Conservation (phyloP, 1,140 invertebrate species). For the Platorchestia sp. region DNA sequence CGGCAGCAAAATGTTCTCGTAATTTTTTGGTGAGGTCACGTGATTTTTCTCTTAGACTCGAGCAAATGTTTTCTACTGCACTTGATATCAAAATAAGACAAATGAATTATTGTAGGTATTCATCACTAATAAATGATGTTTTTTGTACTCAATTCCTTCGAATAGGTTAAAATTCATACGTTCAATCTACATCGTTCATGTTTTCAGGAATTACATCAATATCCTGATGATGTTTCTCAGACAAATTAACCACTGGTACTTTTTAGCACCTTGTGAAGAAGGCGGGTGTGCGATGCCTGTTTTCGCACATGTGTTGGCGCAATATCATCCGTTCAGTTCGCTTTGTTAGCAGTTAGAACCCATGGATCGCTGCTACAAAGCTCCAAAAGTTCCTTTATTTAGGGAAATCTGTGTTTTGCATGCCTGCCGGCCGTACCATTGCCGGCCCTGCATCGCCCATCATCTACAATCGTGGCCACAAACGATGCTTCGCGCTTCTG, state of each 20-base stretch:
- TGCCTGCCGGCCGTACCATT: neutral
- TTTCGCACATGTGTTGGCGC: neutral
- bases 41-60: too few relatives aligned
- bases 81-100: too few relatives aligned
- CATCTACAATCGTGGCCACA: neutral
- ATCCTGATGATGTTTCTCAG: neutral
- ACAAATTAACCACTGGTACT: neutral
- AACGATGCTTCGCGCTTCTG: neutral
- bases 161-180: neutral
- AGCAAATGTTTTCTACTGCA: too few relatives aligned
- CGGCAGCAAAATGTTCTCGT: too few relatives aligned
- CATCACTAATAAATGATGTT: too few relatives aligned
- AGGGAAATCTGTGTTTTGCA: slow-evolving; percentile 26
- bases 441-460: neutral
- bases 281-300: neutral
- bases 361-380: slow-evolving; percentile 22
- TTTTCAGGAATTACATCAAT: neutral
- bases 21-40: too few relatives aligned
- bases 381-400: slow-evolving; percentile 10
- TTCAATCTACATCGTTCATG: neutral
- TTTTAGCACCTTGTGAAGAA: neutral
- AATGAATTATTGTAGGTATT: too few relatives aligned
- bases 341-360: slow-evolving; percentile 24
- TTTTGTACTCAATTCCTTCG: too few relatives aligned
- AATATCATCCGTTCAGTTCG: neutral